Base-by-base conservation (phyloP, 2,797 vertebrate species). In the Enteromius anoplus region DNA sequence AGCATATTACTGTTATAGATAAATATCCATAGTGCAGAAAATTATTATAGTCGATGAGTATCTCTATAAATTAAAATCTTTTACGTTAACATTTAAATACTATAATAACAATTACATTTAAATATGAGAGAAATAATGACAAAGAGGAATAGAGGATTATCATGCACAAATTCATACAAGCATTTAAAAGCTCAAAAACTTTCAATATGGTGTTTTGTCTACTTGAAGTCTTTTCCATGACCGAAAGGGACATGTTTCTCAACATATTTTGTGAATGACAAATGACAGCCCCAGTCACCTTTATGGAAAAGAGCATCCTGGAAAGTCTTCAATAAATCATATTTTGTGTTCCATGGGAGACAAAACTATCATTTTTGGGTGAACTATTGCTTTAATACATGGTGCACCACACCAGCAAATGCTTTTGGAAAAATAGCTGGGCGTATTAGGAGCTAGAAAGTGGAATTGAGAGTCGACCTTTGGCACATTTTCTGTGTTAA, bases 401-500 rank as follows among this genome's bases (percentile, higher is more conserved):
- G 15, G 34, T 80, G 65, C 9, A 3, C n/a, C 69, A 65, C 55
- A 40, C n/a, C 12, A 23, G 7, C 10, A 51, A 72, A 26, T 47
- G 32, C 49, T 65, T 73, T 66, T 75, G 32, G 49, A n/a, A 70
- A 84, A 79, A 71, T 17, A 34, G 26, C 14, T 26, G 12, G 21
- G 26, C n/a, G 15, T 53, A 47, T 84, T 66, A 78, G 21, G 78
- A 51, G 66, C 69, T 82, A 73, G 32, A 23, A 72, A 60, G 37
- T 60, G 7, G 23, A 32, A 47, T 14, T 68, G 60, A 55, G 29
- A 40, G 12, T 11, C 5, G 70, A 83, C 15, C 37, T 79, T 85
- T 76, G 65, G 75, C 64, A 68, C 79, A 75, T 11, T 80, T 84
- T 42, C 64, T 45, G 5, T 34, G 14, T 73, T 60, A 75, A 53